Base-by-base conservation (phyloP, 2,888 invertebrate species). In the Gari tellinella region DNA sequence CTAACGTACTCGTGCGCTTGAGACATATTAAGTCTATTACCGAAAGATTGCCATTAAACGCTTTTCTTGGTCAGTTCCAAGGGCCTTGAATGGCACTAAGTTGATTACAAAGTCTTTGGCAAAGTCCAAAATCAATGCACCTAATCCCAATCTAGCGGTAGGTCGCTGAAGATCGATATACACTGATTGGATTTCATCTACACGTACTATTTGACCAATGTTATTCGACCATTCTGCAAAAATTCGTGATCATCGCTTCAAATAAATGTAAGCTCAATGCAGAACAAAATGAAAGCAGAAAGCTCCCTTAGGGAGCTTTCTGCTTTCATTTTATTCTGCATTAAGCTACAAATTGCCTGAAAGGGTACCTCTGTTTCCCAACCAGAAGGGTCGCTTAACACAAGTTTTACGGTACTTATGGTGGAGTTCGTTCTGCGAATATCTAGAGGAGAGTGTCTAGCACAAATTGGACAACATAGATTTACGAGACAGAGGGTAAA, bases 391-490 rank as follows among this genome's bases (percentile, higher is more conserved):
- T n/a, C n/a, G n/a, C n/a, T n/a, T n/a, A n/a, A n/a, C n/a, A n/a
- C n/a, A n/a, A n/a, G n/a, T n/a, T n/a, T n/a, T n/a, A n/a, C n/a
- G n/a, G n/a, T n/a, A n/a, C n/a, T n/a, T n/a, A n/a, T n/a, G 4
- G 31, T 31, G 10, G 31, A 31, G 31, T 31, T 31, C 31, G 31
- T 10, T 31, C 31, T 31, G 31, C 10, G 31, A 31, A 31, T 31
- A 7, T 31, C 31, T 31, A 10, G n/a, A n/a, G 10, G 31, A 31
- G 57, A 45, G 57, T 60, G 78, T 73, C 73, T 66, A 51, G 63
- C 58, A 57, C 53, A 74, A 78, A 78, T 78, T 78, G 73, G 67
- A 73, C 64, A 53, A 45, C 41, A 48, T 58, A 66, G 70, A 78
- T 78, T 78, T 78, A 78, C 62, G 70, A 62, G 61, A 56, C 21